Evolutionary conservation across 37 sponge, comb jelly and placozoan genomes (phyloP).

Genomic region (Halisarca cf. caerulea): DNA sequence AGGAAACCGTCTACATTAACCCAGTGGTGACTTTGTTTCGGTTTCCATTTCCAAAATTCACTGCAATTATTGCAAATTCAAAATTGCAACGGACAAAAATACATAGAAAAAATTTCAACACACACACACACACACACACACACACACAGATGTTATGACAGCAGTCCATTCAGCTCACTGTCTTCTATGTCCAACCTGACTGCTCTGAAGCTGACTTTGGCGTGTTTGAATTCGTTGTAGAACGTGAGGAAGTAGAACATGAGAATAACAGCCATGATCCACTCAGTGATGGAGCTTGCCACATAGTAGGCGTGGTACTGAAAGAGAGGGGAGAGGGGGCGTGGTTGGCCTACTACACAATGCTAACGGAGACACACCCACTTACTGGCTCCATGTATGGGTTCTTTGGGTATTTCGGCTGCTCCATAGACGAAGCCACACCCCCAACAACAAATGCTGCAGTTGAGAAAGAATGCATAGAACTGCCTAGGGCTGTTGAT

Average conservation of each 20-base stretch:
- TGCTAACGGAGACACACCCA: background rate
- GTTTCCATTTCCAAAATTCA: too few species aligned
- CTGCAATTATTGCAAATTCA: too few species aligned
- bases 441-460: background rate
- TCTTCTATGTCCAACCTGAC: background rate
- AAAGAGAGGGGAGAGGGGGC: background rate
- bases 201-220: slow-evolving; percentile 1
- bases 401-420: background rate
- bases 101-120: background rate
- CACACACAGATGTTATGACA: background rate
- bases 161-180: background rate
- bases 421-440: background rate
- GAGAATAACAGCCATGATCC: background rate
- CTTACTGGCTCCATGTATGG: slow-evolving; percentile 18
- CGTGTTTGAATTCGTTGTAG: background rate
- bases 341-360: background rate
- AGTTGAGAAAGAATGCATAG: background rate
- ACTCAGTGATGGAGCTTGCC: background rate
- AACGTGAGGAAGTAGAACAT: slow-evolving; percentile 2
- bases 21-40: too few species aligned
- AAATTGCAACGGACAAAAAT: background rate
- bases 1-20: too few species aligned
- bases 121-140: background rate
- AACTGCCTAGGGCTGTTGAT: too few species aligned
- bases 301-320: slow-evolving; percentile 8